Percentiles rank a stretch among this genome's conserved stretches.
Evolutionary conservation across 2,113 vertebrate genomes (phyloP).

Genomic region (Chaetodon trifascialis): DNA sequence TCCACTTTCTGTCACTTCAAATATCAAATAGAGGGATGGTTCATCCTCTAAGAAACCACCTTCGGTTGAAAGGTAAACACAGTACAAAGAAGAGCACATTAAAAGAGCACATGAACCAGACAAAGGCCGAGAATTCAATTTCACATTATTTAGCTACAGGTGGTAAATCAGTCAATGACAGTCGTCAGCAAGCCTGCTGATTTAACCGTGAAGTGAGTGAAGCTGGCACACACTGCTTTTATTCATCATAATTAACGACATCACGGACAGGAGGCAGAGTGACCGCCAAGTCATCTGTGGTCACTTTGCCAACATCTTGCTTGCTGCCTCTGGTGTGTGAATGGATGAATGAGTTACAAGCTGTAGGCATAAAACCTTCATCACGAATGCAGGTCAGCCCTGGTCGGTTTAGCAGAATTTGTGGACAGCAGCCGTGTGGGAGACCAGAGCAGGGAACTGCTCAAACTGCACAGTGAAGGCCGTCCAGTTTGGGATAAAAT

Average conservation of each 20-base stretch:
- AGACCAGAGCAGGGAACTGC: not conserved
- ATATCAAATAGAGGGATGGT: not conserved
- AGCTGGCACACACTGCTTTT: not conserved
- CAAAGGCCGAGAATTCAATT: not conserved
- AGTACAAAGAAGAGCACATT: not conserved
- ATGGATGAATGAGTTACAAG: too few species aligned
- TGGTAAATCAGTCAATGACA: not conserved
- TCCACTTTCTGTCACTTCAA: conserved; percentile 3
- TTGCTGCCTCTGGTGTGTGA: too few species aligned
- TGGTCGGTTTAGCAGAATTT: too few species aligned
- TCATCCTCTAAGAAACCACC: not conserved
- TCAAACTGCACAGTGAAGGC: too few species aligned
- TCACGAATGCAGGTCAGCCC: too few species aligned
- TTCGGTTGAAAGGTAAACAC: not conserved
- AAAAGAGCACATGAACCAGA: not conserved
- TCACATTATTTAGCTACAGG: not conserved
- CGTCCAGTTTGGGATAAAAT: not conserved
- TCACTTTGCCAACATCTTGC: too few species aligned
- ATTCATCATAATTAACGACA: too few species aligned
- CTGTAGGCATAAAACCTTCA: too few species aligned
- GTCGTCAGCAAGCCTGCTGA: not conserved
- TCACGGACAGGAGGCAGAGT: too few species aligned
- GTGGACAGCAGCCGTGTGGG: too few species aligned
- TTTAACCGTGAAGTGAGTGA: not conserved
- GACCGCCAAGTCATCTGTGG: too few species aligned